A percentile compares a stretch with the other conserved stretches of the same genome.
Evolutionary conservation across 2,113 vertebrate species (phyloP).

Genomic region (Bos taurus): DNA sequence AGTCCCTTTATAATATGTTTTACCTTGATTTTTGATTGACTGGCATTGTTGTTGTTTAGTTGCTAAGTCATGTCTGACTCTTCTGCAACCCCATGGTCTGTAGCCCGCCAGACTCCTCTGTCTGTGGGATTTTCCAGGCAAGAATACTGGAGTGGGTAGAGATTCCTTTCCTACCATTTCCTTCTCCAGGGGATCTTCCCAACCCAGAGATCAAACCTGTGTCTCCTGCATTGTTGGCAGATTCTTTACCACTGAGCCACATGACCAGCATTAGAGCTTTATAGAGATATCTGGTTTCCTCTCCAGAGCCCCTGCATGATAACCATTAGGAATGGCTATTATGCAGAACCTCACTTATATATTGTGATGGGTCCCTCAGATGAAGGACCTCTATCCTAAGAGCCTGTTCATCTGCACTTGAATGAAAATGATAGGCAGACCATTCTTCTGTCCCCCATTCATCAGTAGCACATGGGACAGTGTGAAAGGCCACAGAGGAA

Average conservation of each 20-base stretch:
- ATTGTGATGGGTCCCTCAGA: background rate
- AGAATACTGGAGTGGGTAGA: background rate
- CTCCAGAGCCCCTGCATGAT: background rate
- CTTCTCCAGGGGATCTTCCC: background rate
- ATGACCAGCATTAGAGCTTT: background rate
- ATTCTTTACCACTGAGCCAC: background rate
- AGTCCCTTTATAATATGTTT: background rate
- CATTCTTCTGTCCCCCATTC: slow-evolving; percentile 36
- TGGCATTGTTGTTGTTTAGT: background rate
- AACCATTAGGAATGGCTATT: background rate
- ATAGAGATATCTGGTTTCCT: background rate
- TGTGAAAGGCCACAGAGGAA: slow-evolving; percentile 33
- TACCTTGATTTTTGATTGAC: background rate
- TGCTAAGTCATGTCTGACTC: background rate
- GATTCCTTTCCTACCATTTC: background rate
- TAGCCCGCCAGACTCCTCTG: background rate
- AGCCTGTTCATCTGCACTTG: slow-evolving; percentile 23
- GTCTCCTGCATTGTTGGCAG: background rate
- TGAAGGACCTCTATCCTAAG: background rate
- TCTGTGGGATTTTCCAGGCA: background rate
- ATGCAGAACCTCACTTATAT: slow-evolving; percentile 31
- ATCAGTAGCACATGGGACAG: slow-evolving; percentile 53
- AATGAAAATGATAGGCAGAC: slow-evolving; percentile 55
- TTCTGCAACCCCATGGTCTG: background rate
- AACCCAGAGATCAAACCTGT: background rate